A percentile compares a stretch with the other conserved stretches of the same genome.
These are phyloP conservation scores for Australoheros facetus DNA, from an alignment of 2,797 vertebrate genomes.

Conservation along the genomic window DNA sequence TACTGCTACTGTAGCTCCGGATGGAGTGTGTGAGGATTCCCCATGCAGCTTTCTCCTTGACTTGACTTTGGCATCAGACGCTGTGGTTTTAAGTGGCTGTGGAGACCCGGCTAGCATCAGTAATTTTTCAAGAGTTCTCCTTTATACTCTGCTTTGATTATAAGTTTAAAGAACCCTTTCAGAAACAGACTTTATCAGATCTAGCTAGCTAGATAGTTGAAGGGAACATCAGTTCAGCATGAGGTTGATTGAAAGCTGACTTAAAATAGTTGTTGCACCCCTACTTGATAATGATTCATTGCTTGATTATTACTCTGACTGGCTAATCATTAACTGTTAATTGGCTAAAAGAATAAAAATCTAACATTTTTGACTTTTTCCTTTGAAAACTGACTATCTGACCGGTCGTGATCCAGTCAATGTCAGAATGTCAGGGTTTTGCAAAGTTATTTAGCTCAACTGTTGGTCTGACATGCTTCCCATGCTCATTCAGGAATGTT, in stretches of 20 bases:
- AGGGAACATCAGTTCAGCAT: background rate
- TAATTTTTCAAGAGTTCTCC: conserved; percentile 9
- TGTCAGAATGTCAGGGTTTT: background rate
- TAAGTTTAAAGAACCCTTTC: background rate
- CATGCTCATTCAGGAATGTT: background rate
- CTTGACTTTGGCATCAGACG: conserved; percentile 51
- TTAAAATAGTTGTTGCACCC: no score
- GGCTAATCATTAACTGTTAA: background rate
- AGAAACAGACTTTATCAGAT: background rate
- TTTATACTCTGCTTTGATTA: background rate
- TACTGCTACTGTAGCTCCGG: conserved; percentile 22
- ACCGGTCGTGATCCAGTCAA: no score
- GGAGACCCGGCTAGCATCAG: conserved; percentile 1
- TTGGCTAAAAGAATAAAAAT: no score
- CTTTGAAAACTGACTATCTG: no score
- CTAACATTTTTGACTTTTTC: no score
- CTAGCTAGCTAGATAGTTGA: background rate
- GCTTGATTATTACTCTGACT: background rate
- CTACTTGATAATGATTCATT: no score
- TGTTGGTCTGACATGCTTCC: no score
- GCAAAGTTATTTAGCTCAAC: background rate
- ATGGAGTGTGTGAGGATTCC: conserved; percentile 36
- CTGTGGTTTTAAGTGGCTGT: conserved; percentile 21
- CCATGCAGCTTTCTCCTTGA: conserved; percentile 42
- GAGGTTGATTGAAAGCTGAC: background rate